Base-by-base conservation (phyloP, 92 coral and sea anemone genomes). In the Phenganax marumi region DNA sequence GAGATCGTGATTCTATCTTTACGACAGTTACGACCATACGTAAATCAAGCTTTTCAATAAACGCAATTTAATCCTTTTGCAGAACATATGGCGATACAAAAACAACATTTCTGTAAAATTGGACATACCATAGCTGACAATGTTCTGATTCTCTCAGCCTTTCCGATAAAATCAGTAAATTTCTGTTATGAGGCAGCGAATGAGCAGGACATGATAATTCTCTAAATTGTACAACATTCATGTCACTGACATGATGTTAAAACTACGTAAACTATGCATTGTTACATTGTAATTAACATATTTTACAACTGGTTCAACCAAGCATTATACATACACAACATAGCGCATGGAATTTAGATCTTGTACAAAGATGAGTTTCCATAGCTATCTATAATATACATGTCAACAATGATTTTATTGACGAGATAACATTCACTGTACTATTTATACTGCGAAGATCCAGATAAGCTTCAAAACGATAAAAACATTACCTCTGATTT, bases 231-330 rank as follows among this genome's bases (percentile, higher is more conserved):
- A 33, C 43, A 33, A 66, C 72, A 66, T 66, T 66, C 19, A 14
- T 66, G 25, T 23, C 50, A 49, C 72, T 66, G 12, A 66, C 72
- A 3, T 66, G 50, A 66, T 66, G 72, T 6, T 33, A 11, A 66
- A 66, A 66, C 72, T 33, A 49, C 50, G 72, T 66, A 66, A 66
- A 66, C 12, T 66, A 66, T 66, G 72, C 72, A 24, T 25, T 66
- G 50, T 25, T 25, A 12, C 24, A 22, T 33, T 10, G 72, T 33
- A 66, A 66, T 66, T 66, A 66, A 66, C 72, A 66, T 66, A n/a
- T 49, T 49, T 25, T 66, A 66, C 72, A 66, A 25, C 49, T 66
- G 50, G 33, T 8, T 24, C 72, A 66, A 49, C 50, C 17, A 66
- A 66, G 72, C 72, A 49, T 66, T 66, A 10, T 24, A 25, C 1